Evolutionary conservation across 2,888 invertebrate species (phyloP), one percentile per base, ranked within the genome.

Genomic region (Monoplex corrugatus): DNA sequence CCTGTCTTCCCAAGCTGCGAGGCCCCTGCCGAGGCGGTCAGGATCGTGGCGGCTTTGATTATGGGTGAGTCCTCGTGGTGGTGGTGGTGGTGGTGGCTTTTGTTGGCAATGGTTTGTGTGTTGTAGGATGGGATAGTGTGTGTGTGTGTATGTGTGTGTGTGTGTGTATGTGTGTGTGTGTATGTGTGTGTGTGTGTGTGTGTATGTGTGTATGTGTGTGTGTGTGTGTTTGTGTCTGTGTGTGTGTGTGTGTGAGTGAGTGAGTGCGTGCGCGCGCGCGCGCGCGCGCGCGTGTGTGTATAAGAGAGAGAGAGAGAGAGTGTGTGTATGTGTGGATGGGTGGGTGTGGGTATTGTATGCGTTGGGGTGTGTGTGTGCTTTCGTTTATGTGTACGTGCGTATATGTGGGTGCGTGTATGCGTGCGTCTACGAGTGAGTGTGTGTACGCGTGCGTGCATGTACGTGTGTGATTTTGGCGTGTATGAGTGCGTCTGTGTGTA

Each of bases 1-100:
- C 95, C 95, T 2, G 80, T 95, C 19, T 96, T 94, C 87, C 93
- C 93, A 0, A 93, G 94, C 87, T 96, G 96, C 87, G 93, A 94
- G 6, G 92, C 94, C 6, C 96, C 96, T 0, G 90, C 91, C 23
- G 44, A 89, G 0, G 93, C 94, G 2, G 90, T 94, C 10, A 89
- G 93, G 43, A 90, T 95, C 19, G 85, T 95, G 19, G 95, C 95
- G 0, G 94, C 94, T 8, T 78, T 93, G 10, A 92, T 94, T 28
- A 93, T 95, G 8, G 91, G 95, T 95, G 92, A 80, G 86, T 23
- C 13, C 10, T 28, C 8, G 68, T 6, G 68, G 68, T 16, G 23
- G n/a, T 8, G 32, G 68, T 3, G 23, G 16, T 63, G 63, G 63
- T 23, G 50, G 50, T 50, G 8, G 50, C 28, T 57, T 50, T 50